A percentile compares a stretch with the other conserved stretches of the same genome.
phyloP scores from a whole-genome alignment of 2,113 vertebrate genomes.

The Halcyon malimbica region DNA sequence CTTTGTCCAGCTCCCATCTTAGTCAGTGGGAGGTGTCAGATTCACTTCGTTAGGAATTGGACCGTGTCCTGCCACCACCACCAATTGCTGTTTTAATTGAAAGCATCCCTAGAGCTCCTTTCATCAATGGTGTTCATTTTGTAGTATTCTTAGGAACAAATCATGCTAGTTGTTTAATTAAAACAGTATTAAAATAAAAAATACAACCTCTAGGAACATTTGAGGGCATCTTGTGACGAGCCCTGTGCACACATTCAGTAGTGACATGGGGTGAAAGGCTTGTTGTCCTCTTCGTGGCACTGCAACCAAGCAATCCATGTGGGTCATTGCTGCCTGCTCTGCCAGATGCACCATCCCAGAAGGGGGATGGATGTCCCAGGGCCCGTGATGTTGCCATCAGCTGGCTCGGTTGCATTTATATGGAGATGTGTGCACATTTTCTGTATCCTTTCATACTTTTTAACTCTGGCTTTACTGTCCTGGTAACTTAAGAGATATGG shows the following conservation, averaged over 20 bases:
- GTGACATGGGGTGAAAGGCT: accelerated
- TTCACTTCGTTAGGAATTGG: not conserved
- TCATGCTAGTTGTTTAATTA: not conserved
- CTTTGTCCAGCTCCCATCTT: not conserved
- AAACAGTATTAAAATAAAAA: not conserved
- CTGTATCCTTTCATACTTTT: not conserved
- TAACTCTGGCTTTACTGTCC: not conserved
- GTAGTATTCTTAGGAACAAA: not conserved
- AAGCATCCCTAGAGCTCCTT: slow-evolving; percentile 5
- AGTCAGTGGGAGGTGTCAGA: not conserved
- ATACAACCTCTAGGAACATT: not conserved
- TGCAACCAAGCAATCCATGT: not conserved
- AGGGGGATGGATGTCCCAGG: not conserved
- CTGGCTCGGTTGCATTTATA: not conserved
- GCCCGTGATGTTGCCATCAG: not conserved
- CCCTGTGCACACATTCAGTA: not conserved
- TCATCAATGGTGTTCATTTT: not conserved
- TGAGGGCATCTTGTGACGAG: not conserved
- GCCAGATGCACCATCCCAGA: not conserved
- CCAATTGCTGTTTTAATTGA: slow-evolving; percentile 10
- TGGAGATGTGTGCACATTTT: not conserved
- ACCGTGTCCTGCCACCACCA: not conserved
- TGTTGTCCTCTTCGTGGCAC: not conserved
- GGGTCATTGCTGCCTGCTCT: not conserved
- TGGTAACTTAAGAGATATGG: not conserved